Evolutionary conservation across 2,797 vertebrate genomes (phyloP), one percentile per base, ranked within the genome.

Genomic region (Brachymystax lenok): DNA sequence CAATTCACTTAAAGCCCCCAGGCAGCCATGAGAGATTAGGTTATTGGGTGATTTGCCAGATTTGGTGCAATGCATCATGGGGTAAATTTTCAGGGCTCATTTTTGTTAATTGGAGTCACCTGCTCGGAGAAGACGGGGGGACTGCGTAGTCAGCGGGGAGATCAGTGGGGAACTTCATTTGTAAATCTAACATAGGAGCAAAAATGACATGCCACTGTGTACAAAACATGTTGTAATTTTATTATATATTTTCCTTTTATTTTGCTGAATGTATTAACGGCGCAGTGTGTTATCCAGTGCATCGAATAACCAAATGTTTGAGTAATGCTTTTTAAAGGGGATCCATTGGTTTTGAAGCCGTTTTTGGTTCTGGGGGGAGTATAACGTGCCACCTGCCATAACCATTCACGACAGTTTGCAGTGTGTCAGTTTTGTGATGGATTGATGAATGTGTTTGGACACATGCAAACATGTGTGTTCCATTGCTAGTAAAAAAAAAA

Each of bases 41-140:
- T 92, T 82, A 90, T 93, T 95, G 93, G 92, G 93, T 92, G 93
- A 94, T 91, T 92, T 94, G 85, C 88, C 92, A 92, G 90, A 93
- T 94, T 95, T 88, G 92, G 86, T 91, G 88, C 89, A 88, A 91
- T 89, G 90, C 89, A 87, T 92, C 89, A 93, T 86, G 83, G 85
- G 85, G 89, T 90, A 91, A 91, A 92, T 93, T 93, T 93, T 93
- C 92, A 92, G 40, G 92, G 88, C 89, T 93, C 90, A 94, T 93
- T 64, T 93, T 90, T 92, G 91, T 90, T 92, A 94, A 94, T 93
- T 94, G 80, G 88, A 95, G 88, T 93, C 89, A 94, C 92, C 90
- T 94, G 92, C 88, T 94, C 89, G 89, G 92, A 91, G 89, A 90
- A 93, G 93, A 90, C 72, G 90, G 89, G 90, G 88, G 88, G 88